phyloP scores from a whole-genome alignment of 2,113 vertebrate species.

The Epinephelus moara region DNA sequence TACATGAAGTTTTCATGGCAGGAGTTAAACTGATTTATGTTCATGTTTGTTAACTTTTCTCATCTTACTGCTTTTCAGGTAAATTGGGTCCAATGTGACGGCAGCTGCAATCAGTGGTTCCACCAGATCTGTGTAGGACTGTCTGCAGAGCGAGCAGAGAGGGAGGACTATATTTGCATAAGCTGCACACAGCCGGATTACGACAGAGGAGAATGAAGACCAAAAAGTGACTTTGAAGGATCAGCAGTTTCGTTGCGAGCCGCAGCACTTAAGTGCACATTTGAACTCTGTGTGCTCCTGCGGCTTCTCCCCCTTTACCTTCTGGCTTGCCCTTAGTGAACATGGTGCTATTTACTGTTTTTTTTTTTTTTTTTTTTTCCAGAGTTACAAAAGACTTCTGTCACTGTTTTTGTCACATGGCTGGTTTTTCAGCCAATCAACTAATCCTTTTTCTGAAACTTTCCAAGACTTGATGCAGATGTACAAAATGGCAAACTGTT shows the following conservation, averaged over 20 bases:
- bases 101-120: conserved; percentile 99
- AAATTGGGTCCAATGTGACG: conserved; percentile 99
- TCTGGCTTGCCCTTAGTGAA: conserved; percentile 78
- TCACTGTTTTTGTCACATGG: conserved; percentile 73
- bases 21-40: not conserved
- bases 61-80: conserved; percentile 83
- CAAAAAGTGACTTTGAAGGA: conserved; percentile 76
- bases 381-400: conserved; percentile 71
- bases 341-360: conserved; percentile 79
- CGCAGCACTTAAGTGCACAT: conserved; percentile 74
- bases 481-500: conserved; percentile 74
- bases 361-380: not conserved
- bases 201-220: conserved; percentile 85
- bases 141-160: conserved; percentile 95
- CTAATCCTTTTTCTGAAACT: conserved; percentile 77
- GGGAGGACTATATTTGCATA: conserved; percentile 96
- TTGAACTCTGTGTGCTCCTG: conserved; percentile 73
- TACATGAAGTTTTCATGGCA: too few relatives aligned
- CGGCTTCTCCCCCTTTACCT: conserved; percentile 77
- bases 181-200: conserved; percentile 90
- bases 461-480: conserved; percentile 76
- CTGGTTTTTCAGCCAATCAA: conserved; percentile 77
- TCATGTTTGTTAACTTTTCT: not conserved
- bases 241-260: conserved; percentile 71
- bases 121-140: conserved; percentile 97